Base-by-base conservation (phyloP, 2,797 vertebrate genomes). In the Synaphobranchus kaupii region DNA sequence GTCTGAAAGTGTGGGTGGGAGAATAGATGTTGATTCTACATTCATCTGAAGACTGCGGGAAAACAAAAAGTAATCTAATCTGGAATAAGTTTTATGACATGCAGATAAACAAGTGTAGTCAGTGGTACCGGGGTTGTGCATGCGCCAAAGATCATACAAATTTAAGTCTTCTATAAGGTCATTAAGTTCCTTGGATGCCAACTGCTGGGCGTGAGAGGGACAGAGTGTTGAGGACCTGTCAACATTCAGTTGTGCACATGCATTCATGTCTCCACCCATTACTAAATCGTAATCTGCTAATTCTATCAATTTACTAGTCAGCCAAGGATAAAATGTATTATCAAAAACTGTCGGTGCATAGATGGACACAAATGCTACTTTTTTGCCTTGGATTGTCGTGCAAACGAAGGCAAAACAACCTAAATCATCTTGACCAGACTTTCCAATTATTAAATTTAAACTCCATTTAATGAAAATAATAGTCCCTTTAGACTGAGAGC, bases 321-420 rank as follows among this genome's bases (percentile, higher is more conserved):
- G 63, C 63, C 63, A 68, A 68, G 63, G 63, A 68, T 68, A 68
- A 68, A 68, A 68, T 68, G 63, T n/a, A 10, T 28, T 68, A 68
- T 68, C 8, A 28, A 68, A 68, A 68, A 68, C 63, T 68, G 63
- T 25, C 10, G 63, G 63, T 0, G 63, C 63, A 68, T 68, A 68
- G 4, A 68, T 10, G 7, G 63, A 68, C 22, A 60, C 58, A 22
- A 15, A 60, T 60, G 58, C 58, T 60, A 60, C n/a, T n/a, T n/a
- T 68, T 31, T 28, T 68, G 63, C 25, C 63, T 68, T 68, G 63
- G 10, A 68, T 68, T 68, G 28, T 28, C 22, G 10, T 68, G n/a
- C 63, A 68, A 28, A 68, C 28, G 63, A 68, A 31, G 22, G 58
- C 12, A 60, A 3, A 60, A 22, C 4, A 22, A 25, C 58, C 58